Conservation (phyloP, 92 coral and sea anemone species). For the Plumapathes pennacea region DNA sequence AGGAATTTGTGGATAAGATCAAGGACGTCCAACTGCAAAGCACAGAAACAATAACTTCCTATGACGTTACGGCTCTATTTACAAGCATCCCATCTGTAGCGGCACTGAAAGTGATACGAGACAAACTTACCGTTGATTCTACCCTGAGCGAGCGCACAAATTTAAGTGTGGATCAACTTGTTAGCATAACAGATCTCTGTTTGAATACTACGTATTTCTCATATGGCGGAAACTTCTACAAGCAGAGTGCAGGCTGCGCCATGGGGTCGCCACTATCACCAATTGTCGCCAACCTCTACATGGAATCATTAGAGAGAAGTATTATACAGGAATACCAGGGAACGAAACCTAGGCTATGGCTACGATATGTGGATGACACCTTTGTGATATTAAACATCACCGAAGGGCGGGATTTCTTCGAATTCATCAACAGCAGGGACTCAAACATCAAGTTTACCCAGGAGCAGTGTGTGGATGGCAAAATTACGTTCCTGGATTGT, state of each 20-base stretch:
- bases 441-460: constrained; percentile 9
- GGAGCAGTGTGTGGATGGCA: background rate
- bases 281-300: constrained; percentile 5
- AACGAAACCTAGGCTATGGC: constrained; percentile 7
- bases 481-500: constrained; percentile 1
- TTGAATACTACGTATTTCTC: constrained; percentile 9
- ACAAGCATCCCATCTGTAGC: constrained; percentile 22
- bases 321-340: background rate
- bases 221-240: constrained; percentile 7
- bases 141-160: constrained; percentile 1
- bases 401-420: too few species aligned
- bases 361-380: too few species aligned
- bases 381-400: too few species aligned
- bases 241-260: constrained; percentile 10
- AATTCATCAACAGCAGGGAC: constrained; percentile 1
- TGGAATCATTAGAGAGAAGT: constrained; percentile 6
- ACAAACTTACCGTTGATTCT: background rate
- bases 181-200: background rate
- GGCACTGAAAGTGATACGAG: background rate
- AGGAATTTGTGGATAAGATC: constrained; percentile 14
- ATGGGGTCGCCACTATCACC: constrained; percentile 25
- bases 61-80: constrained; percentile 14
- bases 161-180: too few species aligned
- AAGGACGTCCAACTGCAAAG: constrained; percentile 11
- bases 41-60: constrained; percentile 18